Conservation (phyloP, 2,113 vertebrate genomes). For the Neogale vison region DNA sequence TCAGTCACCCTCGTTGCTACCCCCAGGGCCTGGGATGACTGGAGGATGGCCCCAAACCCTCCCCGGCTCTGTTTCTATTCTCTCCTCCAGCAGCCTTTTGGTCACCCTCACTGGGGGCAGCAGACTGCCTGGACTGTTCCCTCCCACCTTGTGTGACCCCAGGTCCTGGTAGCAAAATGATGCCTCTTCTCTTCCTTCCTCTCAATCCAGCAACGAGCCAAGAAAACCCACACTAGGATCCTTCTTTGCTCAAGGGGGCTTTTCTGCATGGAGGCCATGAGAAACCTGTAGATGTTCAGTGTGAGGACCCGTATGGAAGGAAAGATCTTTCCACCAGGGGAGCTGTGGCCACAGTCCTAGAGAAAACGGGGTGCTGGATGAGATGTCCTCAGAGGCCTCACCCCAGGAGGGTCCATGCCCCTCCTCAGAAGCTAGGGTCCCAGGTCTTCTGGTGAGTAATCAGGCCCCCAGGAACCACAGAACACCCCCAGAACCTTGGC, state of each 20-base stretch:
- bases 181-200: neutral
- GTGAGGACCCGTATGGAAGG: neutral
- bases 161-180: neutral
- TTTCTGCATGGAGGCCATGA: neutral
- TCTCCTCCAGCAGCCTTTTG: neutral
- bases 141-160: neutral
- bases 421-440: neutral
- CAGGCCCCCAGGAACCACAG: neutral
- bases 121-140: neutral
- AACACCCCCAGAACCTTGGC: neutral
- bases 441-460: neutral
- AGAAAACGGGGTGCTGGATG: neutral
- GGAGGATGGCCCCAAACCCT: neutral
- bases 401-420: accelerated
- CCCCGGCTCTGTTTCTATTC: neutral
- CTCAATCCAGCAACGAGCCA: neutral
- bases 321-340: neutral
- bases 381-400: neutral
- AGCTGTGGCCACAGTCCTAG: neutral
- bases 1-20: neutral
- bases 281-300: neutral
- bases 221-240: neutral
- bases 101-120: neutral
- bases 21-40: neutral
- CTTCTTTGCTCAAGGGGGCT: neutral